phyloP scores from a whole-genome alignment of 2,888 invertebrate species.

The Tenthredo scrophulariae region DNA sequence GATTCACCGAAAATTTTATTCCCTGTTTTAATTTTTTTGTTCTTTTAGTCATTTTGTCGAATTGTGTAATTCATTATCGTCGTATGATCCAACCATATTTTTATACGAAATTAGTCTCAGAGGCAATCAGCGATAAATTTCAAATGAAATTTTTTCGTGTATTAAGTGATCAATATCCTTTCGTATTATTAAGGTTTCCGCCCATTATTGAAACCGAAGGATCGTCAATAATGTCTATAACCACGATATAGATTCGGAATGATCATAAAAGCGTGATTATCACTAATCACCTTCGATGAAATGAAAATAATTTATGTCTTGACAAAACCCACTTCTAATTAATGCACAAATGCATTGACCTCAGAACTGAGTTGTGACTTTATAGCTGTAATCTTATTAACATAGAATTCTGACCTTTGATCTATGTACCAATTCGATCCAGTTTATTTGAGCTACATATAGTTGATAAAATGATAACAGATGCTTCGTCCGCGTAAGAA shows the following conservation, averaged over 20 bases:
- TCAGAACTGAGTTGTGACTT: not conserved
- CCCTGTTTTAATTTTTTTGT: too few relatives aligned
- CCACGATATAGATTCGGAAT: not conserved
- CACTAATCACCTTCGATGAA: not conserved
- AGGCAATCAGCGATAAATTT: slow-evolving; percentile 4
- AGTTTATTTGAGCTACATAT: not conserved
- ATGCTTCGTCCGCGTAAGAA: slow-evolving; percentile 4
- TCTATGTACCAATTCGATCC: not conserved
- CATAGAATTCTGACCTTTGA: not conserved
- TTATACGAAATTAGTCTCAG: not conserved
- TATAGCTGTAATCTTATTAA: not conserved
- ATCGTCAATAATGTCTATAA: not conserved
- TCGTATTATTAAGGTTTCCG: not conserved
- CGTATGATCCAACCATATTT: not conserved
- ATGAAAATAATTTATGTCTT: not conserved
- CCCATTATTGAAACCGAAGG: not conserved
- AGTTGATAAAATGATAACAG: slow-evolving; percentile 3
- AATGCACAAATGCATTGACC: not conserved
- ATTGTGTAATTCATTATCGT: not conserved
- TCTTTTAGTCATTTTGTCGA: too few relatives aligned
- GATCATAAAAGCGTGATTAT: not conserved
- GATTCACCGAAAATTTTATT: not conserved
- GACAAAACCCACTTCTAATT: not conserved
- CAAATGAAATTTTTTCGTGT: not conserved
- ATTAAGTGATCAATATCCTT: not conserved